Conservation (phyloP, 2,113 vertebrate species). For the Physeter macrocephalus region DNA sequence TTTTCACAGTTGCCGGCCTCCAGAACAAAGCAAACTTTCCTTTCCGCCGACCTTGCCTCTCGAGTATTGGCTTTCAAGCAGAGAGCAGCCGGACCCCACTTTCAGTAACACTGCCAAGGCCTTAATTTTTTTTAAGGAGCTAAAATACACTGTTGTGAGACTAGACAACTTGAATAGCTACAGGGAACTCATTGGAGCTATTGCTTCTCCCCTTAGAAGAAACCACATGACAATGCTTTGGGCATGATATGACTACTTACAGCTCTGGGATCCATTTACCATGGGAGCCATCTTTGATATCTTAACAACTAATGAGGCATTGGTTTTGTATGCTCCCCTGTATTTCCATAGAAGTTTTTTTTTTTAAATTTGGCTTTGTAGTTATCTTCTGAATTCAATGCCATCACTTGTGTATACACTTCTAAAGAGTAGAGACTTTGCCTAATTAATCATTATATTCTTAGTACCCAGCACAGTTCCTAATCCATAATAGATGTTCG, state of each 20-base stretch:
- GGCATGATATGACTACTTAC: no score
- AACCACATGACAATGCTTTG: neutral
- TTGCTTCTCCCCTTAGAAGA: neutral
- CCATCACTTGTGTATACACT: neutral
- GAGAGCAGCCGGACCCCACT: neutral
- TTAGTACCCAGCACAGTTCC: neutral
- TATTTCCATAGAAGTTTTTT: neutral
- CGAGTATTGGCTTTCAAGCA: neutral
- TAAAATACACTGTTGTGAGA: neutral
- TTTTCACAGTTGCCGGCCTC: neutral
- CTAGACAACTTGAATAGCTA: neutral
- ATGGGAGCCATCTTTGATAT: neutral
- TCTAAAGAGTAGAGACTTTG: neutral
- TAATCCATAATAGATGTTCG: neutral
- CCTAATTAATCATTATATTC: neutral
- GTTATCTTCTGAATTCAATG: neutral
- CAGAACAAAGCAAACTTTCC: neutral
- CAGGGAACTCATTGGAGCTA: rapidly evolving
- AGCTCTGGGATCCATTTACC: neutral
- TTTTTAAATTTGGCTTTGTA: neutral
- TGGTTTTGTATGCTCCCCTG: neutral
- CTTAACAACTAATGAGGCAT: neutral
- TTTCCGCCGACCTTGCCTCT: neutral
- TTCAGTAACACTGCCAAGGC: neutral
- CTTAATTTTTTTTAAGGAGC: neutral